Base-by-base conservation (phyloP, 92 coral and sea anemone genomes). In the Isaurus tuberculatus region DNA sequence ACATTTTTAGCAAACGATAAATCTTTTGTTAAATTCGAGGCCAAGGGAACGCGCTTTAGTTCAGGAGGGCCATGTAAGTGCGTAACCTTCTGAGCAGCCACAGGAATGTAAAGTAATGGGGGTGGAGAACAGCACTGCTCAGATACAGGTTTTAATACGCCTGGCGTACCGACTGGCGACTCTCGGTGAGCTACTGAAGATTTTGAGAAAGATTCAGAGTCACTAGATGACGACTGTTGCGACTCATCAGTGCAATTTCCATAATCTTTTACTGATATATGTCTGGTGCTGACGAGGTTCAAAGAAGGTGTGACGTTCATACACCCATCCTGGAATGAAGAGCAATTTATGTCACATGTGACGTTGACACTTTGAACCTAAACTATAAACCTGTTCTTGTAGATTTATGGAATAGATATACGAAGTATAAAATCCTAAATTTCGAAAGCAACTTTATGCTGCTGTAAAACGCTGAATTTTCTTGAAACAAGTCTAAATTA, bases 61-160 rank as follows among this genome's bases (percentile, higher is more conserved):
- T 86, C 88, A 9, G 98, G 98, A 16, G 98, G 98, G 14, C 93
- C 98, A 29, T 91, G 98, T 6, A 94, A 86, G 29, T 94, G 98
- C 1, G 98, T 94, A 19, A 94, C 93, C 67, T 91, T 80, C 88
- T 91, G 95, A 31, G 98, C 98, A 5, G 95, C 95, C 30, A 94
- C 95, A 28, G 98, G 98, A 31, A 94, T 94, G 83, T 94, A 94
- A 28, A 94, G 90, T 16, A 94, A 31, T 1, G 97, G 97, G 1
- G 97, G 97, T 0, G 98, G 98, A 64, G 90, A 86, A 66, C 88
- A 90, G 86, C 93, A 90, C 25, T 73, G 29, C 46, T 83, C 32
- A 75, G 90, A 17, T 84, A 86, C 81, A 19, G 65, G 83, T 17
- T 86, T 31, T 40, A 91, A 77, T 31, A 70, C 86, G 32, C 73